A percentile compares a stretch with the other conserved stretches of the same genome.
phyloP scores from a whole-genome alignment of 2,797 vertebrate genomes.

The Phoxinus dragarum region DNA sequence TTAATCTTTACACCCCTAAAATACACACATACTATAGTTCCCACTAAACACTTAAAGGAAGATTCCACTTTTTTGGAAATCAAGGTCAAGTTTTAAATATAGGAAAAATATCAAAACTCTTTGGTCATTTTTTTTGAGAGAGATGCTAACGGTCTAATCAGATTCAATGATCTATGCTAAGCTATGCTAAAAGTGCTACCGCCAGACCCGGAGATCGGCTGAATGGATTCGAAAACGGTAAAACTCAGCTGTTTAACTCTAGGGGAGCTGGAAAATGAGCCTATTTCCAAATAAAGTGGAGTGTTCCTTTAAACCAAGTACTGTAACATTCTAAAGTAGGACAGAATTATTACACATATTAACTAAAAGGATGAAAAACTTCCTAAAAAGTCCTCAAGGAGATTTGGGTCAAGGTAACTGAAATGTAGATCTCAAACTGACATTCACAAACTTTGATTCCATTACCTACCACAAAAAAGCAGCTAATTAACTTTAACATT shows the following conservation, averaged over 20 bases:
- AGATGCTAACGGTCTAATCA: too few relatives aligned
- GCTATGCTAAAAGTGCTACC: too few relatives aligned
- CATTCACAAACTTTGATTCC: background rate
- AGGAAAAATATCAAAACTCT: too few relatives aligned
- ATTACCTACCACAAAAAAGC: background rate
- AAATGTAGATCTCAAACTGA: slow-evolving; percentile 3
- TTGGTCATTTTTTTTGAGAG: too few relatives aligned
- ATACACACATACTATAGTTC: background rate
- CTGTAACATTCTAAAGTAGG: background rate
- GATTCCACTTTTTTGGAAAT: too few relatives aligned
- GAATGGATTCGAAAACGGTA: too few relatives aligned
- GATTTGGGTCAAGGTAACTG: background rate
- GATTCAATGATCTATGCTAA: too few relatives aligned
- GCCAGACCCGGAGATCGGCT: too few relatives aligned
- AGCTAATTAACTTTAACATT: slow-evolving; percentile 24
- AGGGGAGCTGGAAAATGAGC: too few relatives aligned
- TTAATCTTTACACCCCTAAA: background rate
- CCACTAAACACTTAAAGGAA: background rate
- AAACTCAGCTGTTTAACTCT: too few relatives aligned
- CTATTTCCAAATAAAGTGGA: too few relatives aligned
- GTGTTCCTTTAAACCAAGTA: background rate
- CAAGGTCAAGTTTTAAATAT: too few relatives aligned
- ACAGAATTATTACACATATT: background rate
- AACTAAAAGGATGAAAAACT: background rate
- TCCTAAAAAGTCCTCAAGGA: background rate